Evolutionary conservation across 1,140 invertebrate genomes (phyloP).

Genomic region (Papilio machaon): DNA sequence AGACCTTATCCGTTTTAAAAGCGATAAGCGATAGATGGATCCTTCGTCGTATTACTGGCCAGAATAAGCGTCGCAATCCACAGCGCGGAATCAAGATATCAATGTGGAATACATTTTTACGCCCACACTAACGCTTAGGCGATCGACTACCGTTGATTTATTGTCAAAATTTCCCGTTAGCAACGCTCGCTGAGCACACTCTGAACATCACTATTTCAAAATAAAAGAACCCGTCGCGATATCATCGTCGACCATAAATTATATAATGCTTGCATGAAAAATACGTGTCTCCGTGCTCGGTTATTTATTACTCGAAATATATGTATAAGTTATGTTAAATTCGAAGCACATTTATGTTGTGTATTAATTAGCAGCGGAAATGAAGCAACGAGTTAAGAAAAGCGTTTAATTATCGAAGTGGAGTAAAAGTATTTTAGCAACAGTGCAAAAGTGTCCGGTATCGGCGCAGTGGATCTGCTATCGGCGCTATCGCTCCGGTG

Average conservation of each 20-base stretch:
- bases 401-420: constrained; percentile 29
- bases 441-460: constrained; percentile 47
- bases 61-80: constrained; percentile 57
- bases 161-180: constrained; percentile 81
- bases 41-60: constrained; percentile 55
- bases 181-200: constrained; percentile 79
- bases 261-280: constrained; percentile 79
- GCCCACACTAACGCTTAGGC: constrained; percentile 80
- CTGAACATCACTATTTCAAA: constrained; percentile 81
- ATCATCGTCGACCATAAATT: constrained; percentile 81
- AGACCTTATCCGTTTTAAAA: constrained; percentile 48
- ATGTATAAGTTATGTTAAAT: constrained; percentile 74
- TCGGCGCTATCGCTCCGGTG: constrained; percentile 73
- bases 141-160: constrained; percentile 80
- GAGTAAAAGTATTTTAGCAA: constrained; percentile 17
- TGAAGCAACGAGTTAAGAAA: background rate
- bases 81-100: constrained; percentile 76
- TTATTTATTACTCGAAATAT: constrained; percentile 78
- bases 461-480: constrained; percentile 70
- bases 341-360: constrained; percentile 41
- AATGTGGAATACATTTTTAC: constrained; percentile 79
- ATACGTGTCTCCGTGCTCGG: constrained; percentile 76
- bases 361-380: constrained; percentile 58
- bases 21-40: constrained; percentile 48
- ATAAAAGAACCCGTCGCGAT: constrained; percentile 81